Base-by-base conservation (phyloP, 1,140 invertebrate genomes). In the Bacillus rossius region DNA sequence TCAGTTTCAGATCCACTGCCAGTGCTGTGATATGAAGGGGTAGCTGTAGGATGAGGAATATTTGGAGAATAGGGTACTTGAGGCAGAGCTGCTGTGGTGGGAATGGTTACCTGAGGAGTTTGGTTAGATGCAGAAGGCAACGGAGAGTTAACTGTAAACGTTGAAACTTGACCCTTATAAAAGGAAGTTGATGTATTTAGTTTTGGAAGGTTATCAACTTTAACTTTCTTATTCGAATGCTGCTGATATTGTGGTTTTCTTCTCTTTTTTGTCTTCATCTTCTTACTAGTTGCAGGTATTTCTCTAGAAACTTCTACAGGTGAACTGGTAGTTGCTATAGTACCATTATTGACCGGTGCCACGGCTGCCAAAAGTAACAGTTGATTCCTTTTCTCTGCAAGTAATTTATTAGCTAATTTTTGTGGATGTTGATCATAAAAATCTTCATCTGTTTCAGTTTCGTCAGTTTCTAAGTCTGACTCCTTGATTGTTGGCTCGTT, bases 381-480 rank as follows among this genome's bases (percentile, higher is more conserved):
- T 59, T 87, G 84, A 64, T 86, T 86, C 5, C 86, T 79, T 71
- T 88, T 89, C 64, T 90, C 86, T 8, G 81, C 81, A 20, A 88
- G 64, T 47, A 87, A 52, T 70, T 89, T 87, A 54, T 80, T 85
- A 1, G 83, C 84, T 42, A 87, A 67, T 59, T 78, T 78, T 61
- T 89, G 86, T 1, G 89, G 89, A 75, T 89, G 79, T 64, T 88
- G 81, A 69, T 91, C 88, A 69, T 92, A 91, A 73, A 92, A 92
- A 62, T 91, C 88, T 74, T 91, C 89, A 69, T 92, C 90, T 1
- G 89, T 90, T 41, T 88, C 87, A 26, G 88, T 87, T 69, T 92
- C 86, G 22, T 85, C 84, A 0, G 89, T 92, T 59, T 91, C 88
- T 10, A 92, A 76, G 69, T 93, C 91, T 1, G 88, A 88, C 73